Conservation (phyloP, 2,797 vertebrate species). For the Pseudochirops cupreus region DNA sequence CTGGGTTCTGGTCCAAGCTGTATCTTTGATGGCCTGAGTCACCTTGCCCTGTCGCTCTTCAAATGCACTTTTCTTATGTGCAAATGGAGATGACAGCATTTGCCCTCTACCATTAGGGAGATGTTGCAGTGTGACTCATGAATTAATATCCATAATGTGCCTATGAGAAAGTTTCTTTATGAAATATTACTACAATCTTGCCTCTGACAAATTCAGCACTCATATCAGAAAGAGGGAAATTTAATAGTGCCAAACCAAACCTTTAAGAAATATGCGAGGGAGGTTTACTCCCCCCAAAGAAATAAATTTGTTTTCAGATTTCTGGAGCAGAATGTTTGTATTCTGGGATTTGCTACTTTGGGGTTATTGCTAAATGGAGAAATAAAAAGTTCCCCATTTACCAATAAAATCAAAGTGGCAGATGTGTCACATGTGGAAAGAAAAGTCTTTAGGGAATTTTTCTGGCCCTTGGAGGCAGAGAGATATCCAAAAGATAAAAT, state of each 20-base stretch:
- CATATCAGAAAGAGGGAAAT: background rate
- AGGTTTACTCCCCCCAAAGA: background rate
- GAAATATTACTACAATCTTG: background rate
- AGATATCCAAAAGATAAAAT: background rate
- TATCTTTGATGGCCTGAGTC: background rate
- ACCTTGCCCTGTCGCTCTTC: background rate
- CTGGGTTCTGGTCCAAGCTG: background rate
- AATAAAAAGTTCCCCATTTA: no score
- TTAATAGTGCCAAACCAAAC: background rate
- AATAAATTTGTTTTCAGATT: background rate
- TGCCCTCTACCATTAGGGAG: background rate
- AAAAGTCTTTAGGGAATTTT: background rate
- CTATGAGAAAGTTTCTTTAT: background rate
- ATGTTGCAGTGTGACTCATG: background rate
- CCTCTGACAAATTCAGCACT: background rate
- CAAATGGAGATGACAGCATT: background rate
- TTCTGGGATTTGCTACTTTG: background rate
- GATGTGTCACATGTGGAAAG: background rate
- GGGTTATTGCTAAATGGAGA: background rate
- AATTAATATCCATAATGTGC: background rate
- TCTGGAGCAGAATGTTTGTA: background rate
- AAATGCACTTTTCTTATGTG: accelerated
- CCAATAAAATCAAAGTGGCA: no score
- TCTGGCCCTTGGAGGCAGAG: background rate
- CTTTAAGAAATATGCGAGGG: background rate